Evolutionary conservation across 2,113 vertebrate species (phyloP), one percentile per base, ranked within the genome.

Genomic region (Gymnocephalus cernua): DNA sequence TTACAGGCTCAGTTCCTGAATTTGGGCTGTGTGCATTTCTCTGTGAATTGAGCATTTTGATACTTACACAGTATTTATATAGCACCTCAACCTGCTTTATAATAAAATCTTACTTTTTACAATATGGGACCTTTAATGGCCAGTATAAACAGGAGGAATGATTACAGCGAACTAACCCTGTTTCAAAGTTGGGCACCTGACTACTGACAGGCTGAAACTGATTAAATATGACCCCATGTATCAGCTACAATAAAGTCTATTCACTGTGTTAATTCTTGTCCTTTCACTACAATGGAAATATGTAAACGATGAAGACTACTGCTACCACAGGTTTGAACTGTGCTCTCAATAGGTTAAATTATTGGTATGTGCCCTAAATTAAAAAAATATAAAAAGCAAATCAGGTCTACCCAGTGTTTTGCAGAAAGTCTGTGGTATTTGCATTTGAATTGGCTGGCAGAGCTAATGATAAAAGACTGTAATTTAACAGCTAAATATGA

Each of bases 401-500:
- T 81, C 15, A 56, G 21, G 6, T 69, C 64, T 57, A 38, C 27
- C n/a, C 35, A 19, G 32, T 72, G 58, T 82, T 86, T 82, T 78
- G 61, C 53, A 58, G 63, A 21, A 63, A 68, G 54, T 47, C 19
- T 56, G 69, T 68, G 62, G 59, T 84, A 71, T 86, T 89, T 84
- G 73, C 70, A 74, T 89, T 85, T 85, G 80, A 86, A 87, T 84
- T 82, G 57, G 68, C 70, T 56, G 58, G 35, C 58, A 59, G 65
- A 75, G 65, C 61, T 78, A 69, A 84, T 87, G 79, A 77, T 82
- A 53, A 83, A 84, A 79, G 64, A 32, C 50, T 53, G 41, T 50
- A 71, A 86, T 85, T 86, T 77, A 86, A 69, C 51, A 23, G 72
- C 62, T 84, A 86, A 84, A 77, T 82, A 82, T 83, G 79, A 74